These are phyloP conservation scores for Pygathrix nemaeus DNA, from an alignment of 2,113 vertebrate genomes.

Conservation along the genomic window DNA sequence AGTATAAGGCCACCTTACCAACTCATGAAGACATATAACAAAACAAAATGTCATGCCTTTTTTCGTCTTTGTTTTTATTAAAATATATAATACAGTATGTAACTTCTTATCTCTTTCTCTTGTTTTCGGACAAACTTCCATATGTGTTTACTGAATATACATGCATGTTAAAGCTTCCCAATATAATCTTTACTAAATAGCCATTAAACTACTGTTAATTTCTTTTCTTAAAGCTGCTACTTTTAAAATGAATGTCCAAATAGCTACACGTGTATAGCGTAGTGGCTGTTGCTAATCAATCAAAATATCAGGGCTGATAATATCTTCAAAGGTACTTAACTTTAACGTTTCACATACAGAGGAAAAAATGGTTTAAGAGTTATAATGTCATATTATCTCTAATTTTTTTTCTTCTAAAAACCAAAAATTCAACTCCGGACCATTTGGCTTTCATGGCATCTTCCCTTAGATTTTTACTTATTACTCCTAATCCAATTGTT, in stretches of 20 bases:
- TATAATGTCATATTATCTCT: neutral
- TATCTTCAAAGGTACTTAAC: neutral
- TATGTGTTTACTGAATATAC: neutral
- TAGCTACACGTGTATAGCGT: neutral
- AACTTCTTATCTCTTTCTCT: neutral
- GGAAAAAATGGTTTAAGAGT: neutral
- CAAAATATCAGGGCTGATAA: neutral
- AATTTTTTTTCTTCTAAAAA: neutral
- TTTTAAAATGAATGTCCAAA: neutral
- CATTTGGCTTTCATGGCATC: neutral
- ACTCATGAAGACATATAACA: neutral
- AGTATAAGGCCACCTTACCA: neutral
- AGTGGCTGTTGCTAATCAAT: neutral
- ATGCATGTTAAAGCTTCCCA: neutral
- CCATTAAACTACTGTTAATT: neutral
- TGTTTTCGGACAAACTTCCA: neutral
- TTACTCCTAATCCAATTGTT: neutral
- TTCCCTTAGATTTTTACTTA: neutral
- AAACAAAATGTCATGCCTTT: neutral
- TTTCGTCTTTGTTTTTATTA: neutral
- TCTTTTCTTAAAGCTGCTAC: neutral
- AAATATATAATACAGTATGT: neutral
- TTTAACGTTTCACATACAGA: neutral
- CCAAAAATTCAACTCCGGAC: neutral
- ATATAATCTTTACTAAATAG: neutral